These are phyloP conservation scores for Mormyrus lacerda DNA, from an alignment of 2,113 vertebrate species.

Conservation along the genomic window DNA sequence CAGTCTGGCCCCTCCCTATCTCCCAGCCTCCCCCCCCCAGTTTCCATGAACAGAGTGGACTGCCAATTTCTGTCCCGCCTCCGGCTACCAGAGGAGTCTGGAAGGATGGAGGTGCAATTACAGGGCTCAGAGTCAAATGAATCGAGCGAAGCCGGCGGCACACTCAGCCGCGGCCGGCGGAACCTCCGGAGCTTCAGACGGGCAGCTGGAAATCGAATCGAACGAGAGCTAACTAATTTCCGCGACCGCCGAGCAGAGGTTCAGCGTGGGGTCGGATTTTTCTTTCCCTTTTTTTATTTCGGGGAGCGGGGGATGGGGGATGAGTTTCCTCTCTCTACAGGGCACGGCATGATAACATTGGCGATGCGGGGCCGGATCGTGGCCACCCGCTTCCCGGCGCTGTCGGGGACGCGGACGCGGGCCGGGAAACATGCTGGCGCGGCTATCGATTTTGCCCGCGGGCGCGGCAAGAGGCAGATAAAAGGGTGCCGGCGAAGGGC, in stretches of 20 bases:
- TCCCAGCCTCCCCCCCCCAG: conserved; percentile 64
- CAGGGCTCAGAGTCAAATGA: conserved; percentile 80
- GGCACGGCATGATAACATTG: conserved; percentile 70
- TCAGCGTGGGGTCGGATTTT: conserved; percentile 65
- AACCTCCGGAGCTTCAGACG: conserved; percentile 77
- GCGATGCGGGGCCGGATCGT: conserved; percentile 59
- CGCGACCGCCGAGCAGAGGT: conserved; percentile 66
- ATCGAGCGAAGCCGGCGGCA: conserved; percentile 75
- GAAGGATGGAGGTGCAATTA: conserved; percentile 83
- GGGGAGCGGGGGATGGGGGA: conserved; percentile 46
- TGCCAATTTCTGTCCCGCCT: conserved; percentile 77
- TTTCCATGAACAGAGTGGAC: conserved; percentile 64
- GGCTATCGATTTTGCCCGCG: conserved; percentile 74
- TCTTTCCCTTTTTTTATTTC: conserved; percentile 44
- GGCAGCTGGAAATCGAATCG: conserved; percentile 75
- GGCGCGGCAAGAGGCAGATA: conserved; percentile 68
- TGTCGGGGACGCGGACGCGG: conserved; percentile 65
- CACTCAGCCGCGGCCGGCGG: conserved; percentile 69
- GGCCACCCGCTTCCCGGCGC: conserved; percentile 74
- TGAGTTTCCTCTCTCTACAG: conserved; percentile 72
- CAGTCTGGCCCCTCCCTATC: conserved; percentile 53
- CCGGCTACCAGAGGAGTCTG: conserved; percentile 71
- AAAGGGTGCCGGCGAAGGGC: conserved; percentile 66
- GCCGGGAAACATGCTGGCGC: conserved; percentile 60
- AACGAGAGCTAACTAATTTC: conserved; percentile 71